These are phyloP conservation scores for Gymnobelideus leadbeateri DNA, from an alignment of 2,113 vertebrate genomes.

Conservation along the genomic window DNA sequence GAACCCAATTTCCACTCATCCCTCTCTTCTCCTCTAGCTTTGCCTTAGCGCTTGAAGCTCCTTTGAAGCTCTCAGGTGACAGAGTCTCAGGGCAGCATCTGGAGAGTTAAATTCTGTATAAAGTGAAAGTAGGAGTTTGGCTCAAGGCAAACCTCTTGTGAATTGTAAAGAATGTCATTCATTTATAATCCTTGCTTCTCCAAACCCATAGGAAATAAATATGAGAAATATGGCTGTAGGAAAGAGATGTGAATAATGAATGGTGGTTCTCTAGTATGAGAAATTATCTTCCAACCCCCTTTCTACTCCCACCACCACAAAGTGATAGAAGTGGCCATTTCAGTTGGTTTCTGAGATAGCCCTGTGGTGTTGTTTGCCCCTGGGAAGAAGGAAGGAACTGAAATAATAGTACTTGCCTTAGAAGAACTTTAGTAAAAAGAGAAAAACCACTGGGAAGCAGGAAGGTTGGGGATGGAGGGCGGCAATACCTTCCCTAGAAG, in stretches of 20 bases:
- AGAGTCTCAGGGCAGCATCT: constrained; percentile 37
- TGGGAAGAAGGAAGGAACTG: background rate
- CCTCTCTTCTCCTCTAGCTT: background rate
- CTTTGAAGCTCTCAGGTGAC: constrained; percentile 36
- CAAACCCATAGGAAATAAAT: constrained; percentile 82
- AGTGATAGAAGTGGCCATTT: constrained; percentile 72
- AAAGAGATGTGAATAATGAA: constrained; percentile 75
- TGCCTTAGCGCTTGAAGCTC: background rate
- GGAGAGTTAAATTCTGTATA: constrained; percentile 52
- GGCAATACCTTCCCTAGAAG: constrained; percentile 37
- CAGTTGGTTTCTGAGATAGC: constrained; percentile 67
- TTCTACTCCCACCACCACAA: constrained; percentile 17
- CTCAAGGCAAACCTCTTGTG: constrained; percentile 75
- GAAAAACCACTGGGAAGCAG: background rate
- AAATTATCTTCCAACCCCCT: constrained; percentile 54
- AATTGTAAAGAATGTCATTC: constrained; percentile 76
- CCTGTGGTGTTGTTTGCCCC: background rate
- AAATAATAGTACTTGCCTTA: background rate
- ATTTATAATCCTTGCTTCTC: constrained; percentile 79
- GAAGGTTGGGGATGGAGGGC: background rate
- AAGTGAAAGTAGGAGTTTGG: constrained; percentile 73
- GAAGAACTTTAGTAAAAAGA: background rate
- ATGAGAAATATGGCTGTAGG: constrained; percentile 68
- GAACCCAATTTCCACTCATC: background rate
- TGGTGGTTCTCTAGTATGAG: constrained; percentile 74